A percentile compares a stretch with the other conserved stretches of the same genome.
These are phyloP conservation scores for Anhinga rufa DNA, from an alignment of 2,113 vertebrate species.

Conservation along the genomic window DNA sequence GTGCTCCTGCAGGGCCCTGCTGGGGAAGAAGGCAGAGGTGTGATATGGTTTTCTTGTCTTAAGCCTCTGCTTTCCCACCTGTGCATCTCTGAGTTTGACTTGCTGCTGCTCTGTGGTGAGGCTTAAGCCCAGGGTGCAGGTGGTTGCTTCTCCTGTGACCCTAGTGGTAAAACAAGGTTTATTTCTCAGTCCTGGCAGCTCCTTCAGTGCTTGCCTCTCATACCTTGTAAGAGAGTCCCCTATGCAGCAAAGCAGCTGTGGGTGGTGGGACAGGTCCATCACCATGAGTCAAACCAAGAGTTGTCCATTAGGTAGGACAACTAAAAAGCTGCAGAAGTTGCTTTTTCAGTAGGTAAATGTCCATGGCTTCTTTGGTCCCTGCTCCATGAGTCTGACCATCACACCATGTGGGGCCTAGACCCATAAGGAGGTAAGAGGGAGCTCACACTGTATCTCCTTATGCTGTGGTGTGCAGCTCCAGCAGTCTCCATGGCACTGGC, in stretches of 20 bases:
- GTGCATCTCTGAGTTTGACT: not conserved
- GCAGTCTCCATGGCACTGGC: not conserved
- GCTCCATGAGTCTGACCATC: not conserved
- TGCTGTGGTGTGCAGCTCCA: not conserved
- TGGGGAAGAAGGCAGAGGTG: not conserved
- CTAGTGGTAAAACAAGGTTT: not conserved
- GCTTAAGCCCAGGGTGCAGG: not conserved
- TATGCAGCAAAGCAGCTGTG: not conserved
- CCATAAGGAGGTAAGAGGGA: not conserved
- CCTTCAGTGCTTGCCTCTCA: not conserved
- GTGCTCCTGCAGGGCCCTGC: not conserved
- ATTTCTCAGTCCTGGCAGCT: not conserved
- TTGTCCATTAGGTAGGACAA: rapidly evolving
- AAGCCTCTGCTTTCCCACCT: not conserved
- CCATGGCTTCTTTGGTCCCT: not conserved
- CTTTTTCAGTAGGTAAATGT: not conserved
- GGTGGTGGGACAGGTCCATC: not conserved
- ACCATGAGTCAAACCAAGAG: not conserved
- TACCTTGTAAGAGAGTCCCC: not conserved
- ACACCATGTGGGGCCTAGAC: not conserved
- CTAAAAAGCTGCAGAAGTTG: not conserved
- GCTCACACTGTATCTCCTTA: rapidly evolving
- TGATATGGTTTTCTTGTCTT: rapidly evolving
- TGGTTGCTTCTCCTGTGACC: not conserved
- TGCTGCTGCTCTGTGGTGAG: not conserved